A percentile compares a stretch with the other conserved stretches of the same genome.
phyloP scores from a whole-genome alignment of 2,113 vertebrate species.

The Bostrychus sinensis region DNA sequence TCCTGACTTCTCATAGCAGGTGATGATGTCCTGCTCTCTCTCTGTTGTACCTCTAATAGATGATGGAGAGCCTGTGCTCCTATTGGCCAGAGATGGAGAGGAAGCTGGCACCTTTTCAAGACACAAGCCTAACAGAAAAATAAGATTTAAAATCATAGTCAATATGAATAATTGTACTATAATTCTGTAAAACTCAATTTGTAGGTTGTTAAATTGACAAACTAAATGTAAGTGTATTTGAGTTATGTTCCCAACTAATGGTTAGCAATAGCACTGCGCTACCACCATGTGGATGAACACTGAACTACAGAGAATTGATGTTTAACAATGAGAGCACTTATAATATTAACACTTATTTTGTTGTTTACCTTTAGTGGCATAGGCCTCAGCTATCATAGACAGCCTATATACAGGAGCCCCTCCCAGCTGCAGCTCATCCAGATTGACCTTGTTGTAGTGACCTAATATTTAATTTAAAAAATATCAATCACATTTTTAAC shows the following conservation, averaged over 20 bases:
- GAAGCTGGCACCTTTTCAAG: conserved; percentile 89
- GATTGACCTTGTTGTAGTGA: conserved; percentile 82
- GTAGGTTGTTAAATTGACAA: neutral
- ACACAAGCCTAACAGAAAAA: conserved; percentile 85
- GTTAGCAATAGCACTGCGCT: conserved; percentile 21
- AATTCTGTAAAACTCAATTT: neutral
- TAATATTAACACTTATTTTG: neutral
- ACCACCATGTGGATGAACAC: conserved; percentile 49
- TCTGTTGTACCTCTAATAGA: conserved; percentile 80
- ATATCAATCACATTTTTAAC: neutral
- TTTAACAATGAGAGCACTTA: too few relatives aligned
- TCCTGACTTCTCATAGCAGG: conserved; percentile 96
- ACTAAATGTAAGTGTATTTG: neutral
- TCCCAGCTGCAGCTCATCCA: conserved; percentile 90
- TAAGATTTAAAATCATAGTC: neutral
- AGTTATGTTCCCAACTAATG: neutral
- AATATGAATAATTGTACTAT: neutral
- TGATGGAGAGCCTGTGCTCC: conserved; percentile 73
- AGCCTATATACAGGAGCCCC: conserved; percentile 88
- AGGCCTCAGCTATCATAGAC: conserved; percentile 94
- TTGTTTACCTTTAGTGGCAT: conserved; percentile 89
- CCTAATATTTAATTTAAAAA: conserved; percentile 46
- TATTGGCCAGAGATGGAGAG: conserved; percentile 86
- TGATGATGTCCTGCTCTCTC: conserved; percentile 92
- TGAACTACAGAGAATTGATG: neutral